Percentiles rank a stretch among this genome's conserved stretches.
Evolutionary conservation across 1,140 invertebrate genomes (phyloP).

Genomic region (Macrobrachium rosenbergii): DNA sequence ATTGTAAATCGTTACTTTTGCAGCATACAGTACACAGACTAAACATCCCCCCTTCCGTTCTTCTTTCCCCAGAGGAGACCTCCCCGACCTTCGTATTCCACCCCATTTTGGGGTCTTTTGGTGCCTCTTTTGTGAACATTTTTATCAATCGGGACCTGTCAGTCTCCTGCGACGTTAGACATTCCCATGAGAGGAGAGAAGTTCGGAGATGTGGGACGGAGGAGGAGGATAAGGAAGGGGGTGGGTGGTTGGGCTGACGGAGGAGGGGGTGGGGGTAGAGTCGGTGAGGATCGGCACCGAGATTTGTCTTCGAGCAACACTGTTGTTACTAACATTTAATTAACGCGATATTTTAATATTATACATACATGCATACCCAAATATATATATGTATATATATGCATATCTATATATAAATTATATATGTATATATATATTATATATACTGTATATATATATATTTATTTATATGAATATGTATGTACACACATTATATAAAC

Average conservation of each 20-base stretch:
- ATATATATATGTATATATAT: neutral
- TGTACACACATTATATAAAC: neutral
- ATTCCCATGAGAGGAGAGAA: conserved; percentile 6
- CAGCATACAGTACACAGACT: no score
- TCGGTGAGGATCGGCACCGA: no score
- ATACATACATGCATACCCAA: neutral
- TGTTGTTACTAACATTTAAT: no score
- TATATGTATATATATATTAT: neutral
- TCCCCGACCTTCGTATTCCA: conserved; percentile 22
- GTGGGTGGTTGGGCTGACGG: no score
- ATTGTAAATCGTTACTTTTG: no score
- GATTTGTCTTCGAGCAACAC: no score
- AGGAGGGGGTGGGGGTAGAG: no score
- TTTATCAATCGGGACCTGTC: conserved; percentile 57
- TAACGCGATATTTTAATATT: no score
- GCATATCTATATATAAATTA: neutral
- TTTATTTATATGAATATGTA: no score
- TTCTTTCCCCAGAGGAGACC: neutral
- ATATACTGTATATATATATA: conserved; percentile 14
- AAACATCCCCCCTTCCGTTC: neutral
- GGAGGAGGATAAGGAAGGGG: no score
- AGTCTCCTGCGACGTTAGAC: conserved; percentile 25
- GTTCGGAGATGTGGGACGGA: neutral
- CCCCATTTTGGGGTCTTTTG: conserved; percentile 12
- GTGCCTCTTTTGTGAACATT: conserved; percentile 46